Base-by-base conservation (phyloP, 2,888 invertebrate genomes). In the Nesidiocoris tenuis region DNA sequence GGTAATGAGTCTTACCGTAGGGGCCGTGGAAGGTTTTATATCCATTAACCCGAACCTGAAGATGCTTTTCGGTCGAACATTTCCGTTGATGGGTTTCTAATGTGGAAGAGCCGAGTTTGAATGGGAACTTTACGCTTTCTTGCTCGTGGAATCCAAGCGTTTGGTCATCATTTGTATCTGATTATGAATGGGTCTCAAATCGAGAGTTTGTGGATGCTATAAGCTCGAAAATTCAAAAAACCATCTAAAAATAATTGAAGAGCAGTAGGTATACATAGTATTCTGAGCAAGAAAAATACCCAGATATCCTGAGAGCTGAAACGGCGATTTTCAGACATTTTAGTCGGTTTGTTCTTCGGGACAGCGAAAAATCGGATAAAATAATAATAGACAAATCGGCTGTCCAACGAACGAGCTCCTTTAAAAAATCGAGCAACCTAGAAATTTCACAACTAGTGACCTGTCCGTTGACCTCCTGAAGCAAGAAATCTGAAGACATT, bases 51-150 rank as follows among this genome's bases (percentile, higher is more conserved):
- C 18, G 64, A 25, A 18, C 7, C 2, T 64, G 17, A 9, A 7
- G 24, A 25, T 64, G 18, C 25, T n/a, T 18, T 17, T n/a, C 39
- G 64, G 18, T n/a, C 39, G 19, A 25, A 64, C n/a, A 23, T 64
- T 25, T 19, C 61, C n/a, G 9, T 19, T 61, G 19, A 17, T 17
- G 7, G 2, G n/a, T 21, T 19, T 23, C 17, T 64, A 64, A 64
- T 64, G 64, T 64, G 64, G 39, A 64, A 25, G n/a, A 22, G 25
- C 18, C 64, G 39, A 64, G 39, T 25, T 63, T 63, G 64, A 64
- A 64, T 64, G 64, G 64, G 64, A 23, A 25, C 23, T 64, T 22
- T n/a, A 61, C 24, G 23, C n/a, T 2, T 25, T 12, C 12, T n/a
- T n/a, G n/a, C n/a, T n/a, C n/a, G n/a, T n/a, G n/a, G n/a, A n/a